Evolutionary conservation across 2,888 invertebrate species (phyloP).

Genomic region (Alentia gelatinosa): DNA sequence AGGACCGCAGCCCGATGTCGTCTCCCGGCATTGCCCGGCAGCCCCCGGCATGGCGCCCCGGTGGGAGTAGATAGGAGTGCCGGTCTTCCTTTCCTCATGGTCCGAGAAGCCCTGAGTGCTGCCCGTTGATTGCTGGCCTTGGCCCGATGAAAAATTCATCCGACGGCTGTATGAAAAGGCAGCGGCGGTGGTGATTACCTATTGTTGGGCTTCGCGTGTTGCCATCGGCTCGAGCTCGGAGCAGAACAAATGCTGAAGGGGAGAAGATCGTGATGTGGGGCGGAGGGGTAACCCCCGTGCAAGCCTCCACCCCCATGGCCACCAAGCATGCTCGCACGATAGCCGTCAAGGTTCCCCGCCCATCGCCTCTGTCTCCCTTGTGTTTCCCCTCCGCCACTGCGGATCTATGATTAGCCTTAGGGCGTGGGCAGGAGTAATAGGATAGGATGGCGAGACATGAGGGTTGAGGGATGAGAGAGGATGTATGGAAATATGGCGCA

Average conservation of each 20-base stretch:
- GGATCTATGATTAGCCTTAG: not conserved
- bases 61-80: no score
- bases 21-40: no score
- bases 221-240: not conserved
- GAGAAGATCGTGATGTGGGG: no score
- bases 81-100: no score
- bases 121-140: not conserved
- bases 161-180: not conserved
- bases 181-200: not conserved
- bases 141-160: not conserved
- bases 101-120: no score
- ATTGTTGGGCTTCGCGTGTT: not conserved
- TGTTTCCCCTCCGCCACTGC: not conserved
- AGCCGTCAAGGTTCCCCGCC: not conserved
- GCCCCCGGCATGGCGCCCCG: no score
- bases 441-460: no score
- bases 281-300: no score
- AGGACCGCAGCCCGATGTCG: no score
- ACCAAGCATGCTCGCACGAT: not conserved
- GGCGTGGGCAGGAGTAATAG: not conserved
- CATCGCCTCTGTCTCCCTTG: not conserved
- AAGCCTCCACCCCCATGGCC: not conserved
- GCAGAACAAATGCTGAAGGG: not conserved
- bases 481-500: no score
- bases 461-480: no score